Percentiles rank a stretch among this genome's conserved stretches.
These are phyloP conservation scores for Dinoponera quadriceps DNA, from an alignment of 1,140 invertebrate genomes.

Conservation along the genomic window DNA sequence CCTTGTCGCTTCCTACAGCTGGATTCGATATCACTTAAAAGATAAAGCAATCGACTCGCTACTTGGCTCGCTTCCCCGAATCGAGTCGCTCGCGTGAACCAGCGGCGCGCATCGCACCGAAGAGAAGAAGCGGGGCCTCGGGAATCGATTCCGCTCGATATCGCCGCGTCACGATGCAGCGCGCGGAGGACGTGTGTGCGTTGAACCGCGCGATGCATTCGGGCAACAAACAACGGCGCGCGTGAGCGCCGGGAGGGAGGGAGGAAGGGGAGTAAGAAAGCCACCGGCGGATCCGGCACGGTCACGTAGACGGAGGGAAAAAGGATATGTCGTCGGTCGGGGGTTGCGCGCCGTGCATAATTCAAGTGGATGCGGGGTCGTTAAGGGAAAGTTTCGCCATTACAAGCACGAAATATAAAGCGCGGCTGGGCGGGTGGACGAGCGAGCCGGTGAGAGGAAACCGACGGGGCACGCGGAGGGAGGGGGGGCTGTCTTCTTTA, in stretches of 20 bases:
- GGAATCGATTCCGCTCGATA: conserved; percentile 44
- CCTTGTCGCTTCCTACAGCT: background rate
- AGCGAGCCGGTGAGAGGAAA: conserved; percentile 42
- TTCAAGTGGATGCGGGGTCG: conserved; percentile 77
- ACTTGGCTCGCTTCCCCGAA: too few species aligned
- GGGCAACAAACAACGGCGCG: background rate
- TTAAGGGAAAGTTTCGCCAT: conserved; percentile 81
- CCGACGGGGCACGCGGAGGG: conserved; percentile 32
- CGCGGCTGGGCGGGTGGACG: conserved; percentile 27
- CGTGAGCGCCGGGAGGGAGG: too few species aligned
- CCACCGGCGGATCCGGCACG: conserved; percentile 63
- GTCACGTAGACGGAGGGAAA: conserved; percentile 63
- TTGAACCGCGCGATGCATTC: background rate
- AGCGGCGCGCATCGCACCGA: too few species aligned
- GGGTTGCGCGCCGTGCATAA: conserved; percentile 74
- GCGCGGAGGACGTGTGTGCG: background rate
- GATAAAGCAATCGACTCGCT: background rate
- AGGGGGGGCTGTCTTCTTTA: conserved; percentile 72
- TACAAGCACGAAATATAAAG: conserved; percentile 78
- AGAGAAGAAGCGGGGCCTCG: too few species aligned
- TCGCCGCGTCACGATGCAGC: conserved; percentile 25
- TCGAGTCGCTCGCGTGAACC: background rate
- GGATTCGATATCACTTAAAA: background rate
- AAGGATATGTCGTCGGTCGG: conserved; percentile 60
- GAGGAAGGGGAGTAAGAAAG: conserved; percentile 2